These are phyloP conservation scores for Antennarius maculatus DNA, from an alignment of 2,797 vertebrate genomes.

Conservation along the genomic window DNA sequence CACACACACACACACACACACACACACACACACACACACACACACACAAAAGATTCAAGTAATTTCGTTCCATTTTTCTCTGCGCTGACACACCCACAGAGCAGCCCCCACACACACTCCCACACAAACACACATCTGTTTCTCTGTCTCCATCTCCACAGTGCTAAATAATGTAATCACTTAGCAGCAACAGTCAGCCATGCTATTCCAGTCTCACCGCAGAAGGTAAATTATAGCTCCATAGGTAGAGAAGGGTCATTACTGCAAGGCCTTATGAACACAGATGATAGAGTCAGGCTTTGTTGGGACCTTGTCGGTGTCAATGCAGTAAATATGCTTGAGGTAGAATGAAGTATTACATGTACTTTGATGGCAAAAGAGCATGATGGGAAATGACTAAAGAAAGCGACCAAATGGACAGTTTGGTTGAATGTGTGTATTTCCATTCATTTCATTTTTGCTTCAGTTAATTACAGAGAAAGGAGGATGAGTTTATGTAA, in stretches of 20 bases:
- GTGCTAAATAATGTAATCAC: slow-evolving; percentile 68
- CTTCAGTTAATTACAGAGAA: neutral
- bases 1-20: neutral
- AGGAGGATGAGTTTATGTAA: too few species aligned
- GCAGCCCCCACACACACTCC: neutral
- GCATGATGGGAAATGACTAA: slow-evolving; percentile 27
- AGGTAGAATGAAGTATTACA: slow-evolving; percentile 45
- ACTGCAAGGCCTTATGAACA: slow-evolving; percentile 59
- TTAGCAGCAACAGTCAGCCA: slow-evolving; percentile 48
- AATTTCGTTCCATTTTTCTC: too few species aligned
- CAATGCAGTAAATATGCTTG: slow-evolving; percentile 54
- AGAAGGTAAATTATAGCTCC: slow-evolving; percentile 55
- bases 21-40: slow-evolving; percentile 4
- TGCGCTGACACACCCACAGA: neutral
- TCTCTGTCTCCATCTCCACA: slow-evolving; percentile 42
- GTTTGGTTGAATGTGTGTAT: neutral
- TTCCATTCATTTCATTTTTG: neutral
- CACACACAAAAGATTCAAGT: neutral
- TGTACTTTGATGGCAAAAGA: slow-evolving; percentile 43
- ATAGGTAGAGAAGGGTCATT: slow-evolving; percentile 47
- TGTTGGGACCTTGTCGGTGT: slow-evolving; percentile 61
- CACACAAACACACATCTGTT: slow-evolving; percentile 17
- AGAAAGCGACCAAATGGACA: slow-evolving; percentile 8
- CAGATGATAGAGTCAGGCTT: slow-evolving; percentile 51
- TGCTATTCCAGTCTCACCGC: slow-evolving; percentile 39